phyloP scores from a whole-genome alignment of 2,113 vertebrate species.

The Leucopternis melanops region DNA sequence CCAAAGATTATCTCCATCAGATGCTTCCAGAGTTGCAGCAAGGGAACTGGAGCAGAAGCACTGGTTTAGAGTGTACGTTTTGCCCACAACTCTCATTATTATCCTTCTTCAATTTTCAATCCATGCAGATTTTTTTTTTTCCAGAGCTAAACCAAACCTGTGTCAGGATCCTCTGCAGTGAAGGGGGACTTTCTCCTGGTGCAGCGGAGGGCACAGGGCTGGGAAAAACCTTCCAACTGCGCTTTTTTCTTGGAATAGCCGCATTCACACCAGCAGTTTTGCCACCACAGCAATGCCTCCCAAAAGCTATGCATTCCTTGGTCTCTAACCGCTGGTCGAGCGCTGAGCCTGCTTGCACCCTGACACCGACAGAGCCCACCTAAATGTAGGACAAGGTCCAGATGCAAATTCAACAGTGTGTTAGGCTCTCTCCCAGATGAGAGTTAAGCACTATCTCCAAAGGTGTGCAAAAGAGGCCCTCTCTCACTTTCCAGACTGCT shows the following conservation, averaged over 20 bases:
- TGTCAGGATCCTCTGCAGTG: neutral
- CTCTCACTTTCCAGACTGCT: neutral
- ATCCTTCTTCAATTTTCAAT: neutral
- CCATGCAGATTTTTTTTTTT: neutral
- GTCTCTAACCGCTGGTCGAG: fast-evolving
- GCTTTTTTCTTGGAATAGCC: fast-evolving
- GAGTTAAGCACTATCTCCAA: neutral
- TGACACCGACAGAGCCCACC: neutral
- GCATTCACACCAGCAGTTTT: neutral
- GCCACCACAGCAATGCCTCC: neutral
- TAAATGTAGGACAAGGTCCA: neutral
- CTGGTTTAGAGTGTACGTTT: neutral
- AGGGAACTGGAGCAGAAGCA: neutral
- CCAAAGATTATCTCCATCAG: neutral
- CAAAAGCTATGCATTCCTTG: neutral
- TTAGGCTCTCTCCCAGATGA: neutral
- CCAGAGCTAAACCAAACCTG: neutral
- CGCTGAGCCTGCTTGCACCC: neutral
- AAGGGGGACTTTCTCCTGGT: neutral
- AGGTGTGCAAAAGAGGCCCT: neutral
- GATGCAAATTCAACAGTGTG: fast-evolving
- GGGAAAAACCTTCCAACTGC: neutral
- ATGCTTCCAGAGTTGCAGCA: neutral
- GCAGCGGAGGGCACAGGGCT: neutral
- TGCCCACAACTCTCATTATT: fast-evolving